phyloP scores from a whole-genome alignment of 2,797 vertebrate genomes.

The Spondyliosoma cantharus region DNA sequence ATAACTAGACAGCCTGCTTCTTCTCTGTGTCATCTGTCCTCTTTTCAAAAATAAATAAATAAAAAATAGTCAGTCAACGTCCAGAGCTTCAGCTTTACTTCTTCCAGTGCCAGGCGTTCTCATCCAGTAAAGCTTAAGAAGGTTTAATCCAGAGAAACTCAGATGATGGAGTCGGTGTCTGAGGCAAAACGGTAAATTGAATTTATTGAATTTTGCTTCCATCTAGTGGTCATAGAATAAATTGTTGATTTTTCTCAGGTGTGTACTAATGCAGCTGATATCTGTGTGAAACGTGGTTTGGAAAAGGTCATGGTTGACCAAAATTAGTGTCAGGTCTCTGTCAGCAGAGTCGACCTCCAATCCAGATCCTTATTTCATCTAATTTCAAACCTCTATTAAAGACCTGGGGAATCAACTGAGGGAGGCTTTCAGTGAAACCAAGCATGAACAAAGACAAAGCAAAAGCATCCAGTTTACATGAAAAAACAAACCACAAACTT shows the following conservation, averaged over 20 bases:
- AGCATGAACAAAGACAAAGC: no score
- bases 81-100: not conserved
- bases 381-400: no score
- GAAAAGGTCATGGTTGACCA: not conserved
- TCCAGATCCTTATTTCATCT: not conserved
- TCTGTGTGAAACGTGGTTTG: not conserved
- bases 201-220: constrained; percentile 51
- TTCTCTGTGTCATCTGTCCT: not conserved
- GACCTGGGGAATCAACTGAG: no score
- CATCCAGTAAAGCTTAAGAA: constrained; percentile 10
- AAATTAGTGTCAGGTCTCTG: not conserved
- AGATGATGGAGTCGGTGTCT: not conserved
- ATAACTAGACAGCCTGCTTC: not conserved
- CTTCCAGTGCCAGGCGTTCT: not conserved
- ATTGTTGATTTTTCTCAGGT: not conserved
- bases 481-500: no score
- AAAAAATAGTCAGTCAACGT: not conserved
- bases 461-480: no score
- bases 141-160: constrained; percentile 31
- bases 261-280: not conserved
- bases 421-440: no score
- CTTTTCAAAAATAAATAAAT: not conserved
- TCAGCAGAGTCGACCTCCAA: not conserved
- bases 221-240: constrained; percentile 62
- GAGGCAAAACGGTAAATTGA: fast-evolving